A percentile compares a stretch with the other conserved stretches of the same genome.
These are phyloP conservation scores for Crepidodera aurea DNA, from an alignment of 2,888 invertebrate genomes.

Conservation along the genomic window DNA sequence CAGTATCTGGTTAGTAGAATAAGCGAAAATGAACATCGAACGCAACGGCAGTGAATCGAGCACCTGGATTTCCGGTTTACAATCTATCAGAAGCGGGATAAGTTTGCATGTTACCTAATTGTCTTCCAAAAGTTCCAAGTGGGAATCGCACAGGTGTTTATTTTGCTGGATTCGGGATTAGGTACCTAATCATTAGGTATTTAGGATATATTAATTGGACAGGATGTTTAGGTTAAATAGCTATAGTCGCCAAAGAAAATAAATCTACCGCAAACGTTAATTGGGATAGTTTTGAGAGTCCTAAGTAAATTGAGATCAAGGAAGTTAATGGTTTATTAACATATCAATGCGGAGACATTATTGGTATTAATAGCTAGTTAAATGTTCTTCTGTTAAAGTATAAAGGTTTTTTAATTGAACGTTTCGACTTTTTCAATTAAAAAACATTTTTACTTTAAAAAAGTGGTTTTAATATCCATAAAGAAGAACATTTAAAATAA, in stretches of 20 bases:
- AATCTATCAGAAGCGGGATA: constrained; percentile 24
- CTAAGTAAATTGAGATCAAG: neutral
- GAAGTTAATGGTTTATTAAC: too few relatives aligned
- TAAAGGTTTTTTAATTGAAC: too few relatives aligned
- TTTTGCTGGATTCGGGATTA: constrained; percentile 1
- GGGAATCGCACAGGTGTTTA: constrained; percentile 24
- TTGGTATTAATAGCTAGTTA: too few relatives aligned
- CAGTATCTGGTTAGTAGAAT: neutral
- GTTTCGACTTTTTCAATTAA: too few relatives aligned
- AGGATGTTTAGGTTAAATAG: neutral
- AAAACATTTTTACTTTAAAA: too few relatives aligned
- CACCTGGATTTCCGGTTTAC: constrained; percentile 25
- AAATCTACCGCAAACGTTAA: neutral
- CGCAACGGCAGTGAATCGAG: constrained; percentile 4
- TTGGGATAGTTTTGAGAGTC: neutral
- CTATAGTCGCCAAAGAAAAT: neutral
- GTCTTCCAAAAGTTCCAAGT: constrained; percentile 17
- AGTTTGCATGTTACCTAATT: constrained; percentile 27
- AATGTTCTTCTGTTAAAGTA: too few relatives aligned
- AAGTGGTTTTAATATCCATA: too few relatives aligned
- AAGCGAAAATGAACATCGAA: constrained; percentile 1
- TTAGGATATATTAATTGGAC: neutral
- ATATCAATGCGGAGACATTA: too few relatives aligned
- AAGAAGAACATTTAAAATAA: too few relatives aligned
- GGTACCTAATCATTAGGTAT: neutral